Evolutionary conservation across 2,888 invertebrate genomes (phyloP), one percentile per base, ranked within the genome.

Genomic region (Heteromyza rotundicornis): DNA sequence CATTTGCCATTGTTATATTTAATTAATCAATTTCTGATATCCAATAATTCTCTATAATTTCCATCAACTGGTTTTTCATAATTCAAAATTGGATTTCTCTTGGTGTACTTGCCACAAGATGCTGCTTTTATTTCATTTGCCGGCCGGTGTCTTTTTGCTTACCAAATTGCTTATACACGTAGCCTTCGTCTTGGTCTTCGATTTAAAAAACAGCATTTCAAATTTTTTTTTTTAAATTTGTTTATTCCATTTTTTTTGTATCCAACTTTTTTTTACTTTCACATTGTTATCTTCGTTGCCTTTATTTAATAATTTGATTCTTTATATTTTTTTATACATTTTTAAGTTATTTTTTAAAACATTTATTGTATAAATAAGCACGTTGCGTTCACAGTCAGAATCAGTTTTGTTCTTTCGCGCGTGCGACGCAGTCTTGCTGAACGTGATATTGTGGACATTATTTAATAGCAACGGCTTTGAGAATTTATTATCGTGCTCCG

Each of bases 341-440:
- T 54, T 27, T 59, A 27, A 36, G 40, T 17, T 57, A 53, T 54
- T 52, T 56, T 49, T 49, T 16, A 69, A 69, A 60, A 67, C 64
- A 65, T 72, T 68, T 71, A 61, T 68, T 64, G 17, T 78, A 78
- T 78, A 76, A 76, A 78, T 75, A 78, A 73, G 61, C 64, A 72
- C 65, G 63, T 65, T 64, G 66, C 64, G 71, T 59, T 52, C 66
- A 64, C 65, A 64, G 65, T 67, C 67, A 70, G 58, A 72, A 75
- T 69, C 77, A 77, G 76, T 77, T 71, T 73, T 60, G 66, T 71
- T 66, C 67, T 67, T 70, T 68, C 72, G 75, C 73, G 77, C 72
- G 69, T 66, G 69, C 67, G 69, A 62, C 64, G 67, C 65, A 14
- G 62, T 67, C 66, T 40, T 58, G 50, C 55, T 55, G 44, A 5